phyloP scores from a whole-genome alignment of 2,888 invertebrate species.

The Hydriomena furcata region DNA sequence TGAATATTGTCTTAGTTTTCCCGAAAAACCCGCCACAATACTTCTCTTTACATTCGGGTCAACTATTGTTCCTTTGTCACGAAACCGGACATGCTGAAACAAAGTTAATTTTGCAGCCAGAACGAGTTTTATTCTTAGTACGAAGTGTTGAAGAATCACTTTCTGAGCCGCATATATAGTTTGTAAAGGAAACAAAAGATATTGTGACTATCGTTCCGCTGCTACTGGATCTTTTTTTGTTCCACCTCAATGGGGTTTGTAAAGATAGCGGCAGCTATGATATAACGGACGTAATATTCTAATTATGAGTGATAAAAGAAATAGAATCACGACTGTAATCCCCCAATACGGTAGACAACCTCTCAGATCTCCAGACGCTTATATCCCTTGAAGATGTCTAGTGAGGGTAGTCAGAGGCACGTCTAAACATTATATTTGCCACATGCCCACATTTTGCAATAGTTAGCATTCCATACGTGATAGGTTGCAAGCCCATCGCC shows the following conservation, averaged over 20 bases:
- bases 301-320: no score
- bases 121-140: conserved; percentile 41
- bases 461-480: no score
- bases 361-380: no score
- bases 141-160: conserved; percentile 30
- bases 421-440: no score
- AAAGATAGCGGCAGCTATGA: no score
- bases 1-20: conserved; percentile 32
- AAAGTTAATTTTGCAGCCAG: conserved; percentile 55
- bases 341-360: no score
- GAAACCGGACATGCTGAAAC: conserved; percentile 58
- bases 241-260: background rate
- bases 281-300: no score
- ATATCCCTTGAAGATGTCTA: no score
- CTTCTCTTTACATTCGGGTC: conserved; percentile 72
- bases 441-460: no score
- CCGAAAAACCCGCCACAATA: conserved; percentile 57
- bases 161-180: conserved; percentile 37
- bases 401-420: no score
- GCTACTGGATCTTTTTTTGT: conserved; percentile 51
- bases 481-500: no score
- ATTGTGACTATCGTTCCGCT: conserved; percentile 53
- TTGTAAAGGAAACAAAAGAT: conserved; percentile 58
- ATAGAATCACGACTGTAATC: no score
- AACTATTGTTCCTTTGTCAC: conserved; percentile 73